phyloP scores from a whole-genome alignment of 2,888 invertebrate genomes.

The Deilephila porcellus region DNA sequence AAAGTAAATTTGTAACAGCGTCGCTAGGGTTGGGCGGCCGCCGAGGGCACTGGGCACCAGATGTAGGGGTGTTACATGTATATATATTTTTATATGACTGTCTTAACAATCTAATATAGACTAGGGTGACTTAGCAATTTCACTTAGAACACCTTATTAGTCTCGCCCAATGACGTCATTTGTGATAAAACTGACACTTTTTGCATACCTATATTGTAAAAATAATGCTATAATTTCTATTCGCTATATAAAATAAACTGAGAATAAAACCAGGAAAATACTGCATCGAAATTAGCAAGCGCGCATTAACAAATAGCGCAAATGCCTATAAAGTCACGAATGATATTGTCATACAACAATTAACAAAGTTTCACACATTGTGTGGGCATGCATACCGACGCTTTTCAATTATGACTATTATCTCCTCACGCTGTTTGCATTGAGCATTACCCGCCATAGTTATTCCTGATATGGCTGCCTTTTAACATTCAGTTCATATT shows the following conservation, averaged over 20 bases:
- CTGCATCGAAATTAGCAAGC: not conserved
- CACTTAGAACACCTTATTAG: no score
- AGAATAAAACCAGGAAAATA: not conserved
- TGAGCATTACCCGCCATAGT: constrained; percentile 35
- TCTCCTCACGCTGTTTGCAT: constrained; percentile 42
- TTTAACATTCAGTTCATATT: constrained; percentile 45
- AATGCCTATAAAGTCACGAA: constrained; percentile 7
- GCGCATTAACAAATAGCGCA: not conserved
- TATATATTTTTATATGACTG: no score
- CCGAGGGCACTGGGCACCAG: no score
- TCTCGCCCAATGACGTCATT: no score
- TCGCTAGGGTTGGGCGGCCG: no score
- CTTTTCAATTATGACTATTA: constrained; percentile 43
- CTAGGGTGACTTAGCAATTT: no score
- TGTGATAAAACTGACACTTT: no score
- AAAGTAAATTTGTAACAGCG: no score
- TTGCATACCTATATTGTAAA: no score
- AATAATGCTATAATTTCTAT: no score
- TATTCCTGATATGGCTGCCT: constrained; percentile 43
- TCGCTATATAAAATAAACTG: not conserved
- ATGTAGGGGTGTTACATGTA: no score
- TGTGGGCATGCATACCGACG: constrained; percentile 5
- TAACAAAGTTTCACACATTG: constrained; percentile 18
- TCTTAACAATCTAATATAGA: no score
- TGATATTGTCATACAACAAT: not conserved